phyloP scores from a whole-genome alignment of 2,797 vertebrate genomes.

The Gallinago solitaria region DNA sequence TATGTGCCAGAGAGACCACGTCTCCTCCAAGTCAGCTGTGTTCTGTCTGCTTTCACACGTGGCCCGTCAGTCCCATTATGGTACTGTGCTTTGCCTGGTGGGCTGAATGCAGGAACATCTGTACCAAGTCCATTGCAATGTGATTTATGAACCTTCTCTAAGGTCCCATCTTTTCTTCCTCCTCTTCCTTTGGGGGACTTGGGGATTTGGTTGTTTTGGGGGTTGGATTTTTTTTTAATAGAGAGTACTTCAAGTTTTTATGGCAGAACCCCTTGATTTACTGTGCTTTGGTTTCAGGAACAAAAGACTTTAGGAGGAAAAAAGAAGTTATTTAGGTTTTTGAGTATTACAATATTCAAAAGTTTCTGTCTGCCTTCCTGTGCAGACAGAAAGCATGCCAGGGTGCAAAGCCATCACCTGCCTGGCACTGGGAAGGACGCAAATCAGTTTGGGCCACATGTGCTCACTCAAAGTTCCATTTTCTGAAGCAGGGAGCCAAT shows the following conservation, averaged over 20 bases:
- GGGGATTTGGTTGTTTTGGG: conserved; percentile 4
- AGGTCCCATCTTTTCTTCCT: conserved; percentile 49
- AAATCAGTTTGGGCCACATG: neutral
- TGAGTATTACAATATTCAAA: neutral
- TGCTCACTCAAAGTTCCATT: neutral
- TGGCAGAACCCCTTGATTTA: conserved; percentile 76
- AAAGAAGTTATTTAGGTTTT: conserved; percentile 66
- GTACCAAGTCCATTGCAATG: conserved; percentile 42
- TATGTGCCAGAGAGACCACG: conserved; percentile 1
- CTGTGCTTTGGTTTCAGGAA: conserved; percentile 67
- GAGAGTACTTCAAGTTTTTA: conserved; percentile 62
- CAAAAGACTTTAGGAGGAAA: conserved; percentile 37
- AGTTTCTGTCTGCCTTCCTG: neutral
- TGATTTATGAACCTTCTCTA: conserved; percentile 75
- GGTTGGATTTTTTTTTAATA: neutral
- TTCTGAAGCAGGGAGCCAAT: neutral
- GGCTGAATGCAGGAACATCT: conserved; percentile 71
- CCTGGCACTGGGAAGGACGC: neutral
- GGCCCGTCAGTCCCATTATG: neutral
- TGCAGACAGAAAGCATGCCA: neutral
- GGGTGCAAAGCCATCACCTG: neutral
- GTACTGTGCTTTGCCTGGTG: neutral
- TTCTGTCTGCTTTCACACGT: conserved; percentile 37
- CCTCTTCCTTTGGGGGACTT: conserved; percentile 67
- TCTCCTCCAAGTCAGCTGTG: conserved; percentile 16